A percentile compares a stretch with the other conserved stretches of the same genome.
phyloP scores from a whole-genome alignment of 1,140 invertebrate species.

The Drosophila parabipectinata region DNA sequence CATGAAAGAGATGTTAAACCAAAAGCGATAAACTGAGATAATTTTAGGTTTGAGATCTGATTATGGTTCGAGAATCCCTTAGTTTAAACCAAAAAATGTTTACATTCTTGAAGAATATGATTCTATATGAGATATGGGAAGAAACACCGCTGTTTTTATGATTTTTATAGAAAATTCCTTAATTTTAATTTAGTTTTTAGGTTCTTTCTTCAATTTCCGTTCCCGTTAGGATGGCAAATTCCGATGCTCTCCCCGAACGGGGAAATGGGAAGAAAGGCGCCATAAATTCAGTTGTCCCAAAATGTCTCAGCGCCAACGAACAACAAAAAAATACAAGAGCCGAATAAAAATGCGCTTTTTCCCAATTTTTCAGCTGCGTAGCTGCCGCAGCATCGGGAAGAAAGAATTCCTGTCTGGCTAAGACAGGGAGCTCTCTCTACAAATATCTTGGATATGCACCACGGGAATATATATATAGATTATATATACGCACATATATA shows the following conservation, averaged over 20 bases:
- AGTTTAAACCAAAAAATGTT: too few relatives aligned
- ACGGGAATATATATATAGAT: conserved; percentile 47
- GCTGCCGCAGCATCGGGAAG: conserved; percentile 11
- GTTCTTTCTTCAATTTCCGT: conserved; percentile 2
- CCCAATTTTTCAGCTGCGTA: conserved; percentile 46
- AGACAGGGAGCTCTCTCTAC: conserved; percentile 41
- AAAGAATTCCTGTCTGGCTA: conserved; percentile 71
- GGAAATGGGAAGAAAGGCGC: conserved; percentile 26
- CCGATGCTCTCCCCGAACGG: conserved; percentile 11
- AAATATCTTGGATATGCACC: conserved; percentile 51
- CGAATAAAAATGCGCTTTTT: conserved; percentile 38
- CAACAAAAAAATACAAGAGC: conserved; percentile 32
- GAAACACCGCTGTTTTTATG: not conserved
- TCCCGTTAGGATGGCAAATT: conserved; percentile 19
- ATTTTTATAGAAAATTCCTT: conserved; percentile 10
- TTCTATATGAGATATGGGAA: too few relatives aligned
- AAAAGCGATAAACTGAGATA: conserved; percentile 1
- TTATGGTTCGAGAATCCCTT: not conserved
- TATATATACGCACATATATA: conserved; percentile 29
- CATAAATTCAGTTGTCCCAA: conserved; percentile 70
- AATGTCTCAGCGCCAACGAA: conserved; percentile 37
- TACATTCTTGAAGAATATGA: too few relatives aligned
- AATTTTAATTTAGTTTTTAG: not conserved
- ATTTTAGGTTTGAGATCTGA: not conserved
- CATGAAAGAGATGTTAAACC: conserved; percentile 8